phyloP scores from a whole-genome alignment of 2,113 vertebrate genomes.

The Oceanites oceanicus region DNA sequence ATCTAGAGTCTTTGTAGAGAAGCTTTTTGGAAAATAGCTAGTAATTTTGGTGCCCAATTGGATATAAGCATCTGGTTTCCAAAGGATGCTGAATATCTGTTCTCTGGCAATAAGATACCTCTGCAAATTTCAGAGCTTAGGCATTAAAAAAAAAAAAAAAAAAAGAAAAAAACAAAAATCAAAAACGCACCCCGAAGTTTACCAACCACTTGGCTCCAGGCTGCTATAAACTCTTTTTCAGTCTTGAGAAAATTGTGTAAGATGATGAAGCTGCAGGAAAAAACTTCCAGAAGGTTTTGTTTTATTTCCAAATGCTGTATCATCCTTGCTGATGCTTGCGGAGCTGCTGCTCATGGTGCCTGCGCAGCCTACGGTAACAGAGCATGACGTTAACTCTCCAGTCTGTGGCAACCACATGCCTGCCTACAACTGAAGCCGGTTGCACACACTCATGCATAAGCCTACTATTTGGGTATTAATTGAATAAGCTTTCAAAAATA shows the following conservation, averaged over 20 bases:
- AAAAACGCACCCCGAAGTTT: background rate
- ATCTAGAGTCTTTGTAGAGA: background rate
- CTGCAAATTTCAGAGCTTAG: background rate
- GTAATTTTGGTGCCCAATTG: background rate
- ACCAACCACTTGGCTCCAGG: background rate
- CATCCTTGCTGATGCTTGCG: background rate
- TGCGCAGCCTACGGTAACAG: background rate
- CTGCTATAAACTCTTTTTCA: background rate
- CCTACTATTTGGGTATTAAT: slow-evolving; percentile 61
- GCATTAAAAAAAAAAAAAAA: background rate
- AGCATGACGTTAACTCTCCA: background rate
- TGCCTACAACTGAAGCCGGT: slow-evolving; percentile 11
- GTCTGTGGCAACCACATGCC: slow-evolving; percentile 15
- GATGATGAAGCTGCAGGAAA: background rate
- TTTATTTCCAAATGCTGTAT: background rate
- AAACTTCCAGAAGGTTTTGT: background rate
- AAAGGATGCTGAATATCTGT: background rate
- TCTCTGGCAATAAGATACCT: background rate
- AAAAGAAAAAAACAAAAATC: background rate
- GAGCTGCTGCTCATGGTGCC: background rate
- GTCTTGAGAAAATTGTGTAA: background rate
- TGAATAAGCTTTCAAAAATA: slow-evolving; percentile 69
- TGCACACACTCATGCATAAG: background rate
- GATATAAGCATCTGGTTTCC: background rate
- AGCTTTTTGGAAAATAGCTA: background rate